Base-by-base conservation (phyloP, 2,888 invertebrate species). In the Amphipyra tragopoginis region DNA sequence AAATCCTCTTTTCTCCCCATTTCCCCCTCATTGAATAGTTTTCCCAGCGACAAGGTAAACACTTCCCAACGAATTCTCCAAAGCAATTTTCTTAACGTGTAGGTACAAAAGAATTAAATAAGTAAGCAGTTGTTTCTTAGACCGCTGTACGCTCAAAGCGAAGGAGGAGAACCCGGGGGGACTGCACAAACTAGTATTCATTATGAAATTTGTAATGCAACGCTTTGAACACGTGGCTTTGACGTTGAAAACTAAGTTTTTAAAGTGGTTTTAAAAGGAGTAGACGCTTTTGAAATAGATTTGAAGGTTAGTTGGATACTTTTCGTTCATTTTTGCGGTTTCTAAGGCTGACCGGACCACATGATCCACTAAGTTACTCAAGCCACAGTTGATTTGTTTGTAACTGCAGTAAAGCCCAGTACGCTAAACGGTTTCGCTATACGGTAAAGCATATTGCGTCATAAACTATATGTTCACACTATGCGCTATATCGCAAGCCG, bases 121-220 rank as follows among this genome's bases (percentile, higher is more conserved):
- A 85, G 74, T 80, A 81, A 80, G 60, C 75, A 81, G 77, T 74
- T 80, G 75, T 75, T 73, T 64, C 65, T 51, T 65, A 66, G 59
- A 65, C 59, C 58, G 40, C 62, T 52, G 38, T 61, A 61, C 49
- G 65, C 73, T 74, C 72, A 69, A 77, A 69, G 73, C 63, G 72
- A 65, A 55, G 50, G 11, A 26, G 13, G 9, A 36, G 33, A 36
- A 51, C 72, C 65, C 70, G 82, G 69, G 70, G 44, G 75, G 52
- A 51, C 56, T 53, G 59, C 51, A 49, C 40, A 52, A 72, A 69
- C 72, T 69, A 66, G 74, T 77, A 71, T 75, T 79, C 80, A 79
- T 81, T 80, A 81, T 77, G 79, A 83, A 83, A 83, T 85, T 84
- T 84, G 80, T 83, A 84, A 82, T 85, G 79, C 81, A 84, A 61